phyloP scores from a whole-genome alignment of 2,797 vertebrate species.

The Gymnoscopelus microlampas region DNA sequence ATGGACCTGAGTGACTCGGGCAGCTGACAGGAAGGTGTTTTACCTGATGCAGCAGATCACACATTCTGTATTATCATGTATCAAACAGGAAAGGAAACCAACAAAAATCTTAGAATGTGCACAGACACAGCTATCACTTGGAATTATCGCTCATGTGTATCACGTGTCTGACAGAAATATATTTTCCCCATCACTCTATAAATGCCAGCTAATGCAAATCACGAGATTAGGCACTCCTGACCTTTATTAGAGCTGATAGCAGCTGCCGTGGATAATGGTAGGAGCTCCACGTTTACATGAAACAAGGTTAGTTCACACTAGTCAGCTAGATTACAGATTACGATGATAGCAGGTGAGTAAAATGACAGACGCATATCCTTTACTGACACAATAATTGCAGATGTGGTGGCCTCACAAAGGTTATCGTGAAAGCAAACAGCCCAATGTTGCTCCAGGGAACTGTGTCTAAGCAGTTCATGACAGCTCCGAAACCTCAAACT shows the following conservation, averaged over 20 bases:
- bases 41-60: conserved; percentile 4
- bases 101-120: conserved; percentile 32
- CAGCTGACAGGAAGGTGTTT: neutral
- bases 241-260: conserved; percentile 74
- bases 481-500: conserved; percentile 17
- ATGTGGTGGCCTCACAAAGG: conserved; percentile 58
- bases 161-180: conserved; percentile 38
- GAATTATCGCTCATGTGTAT: conserved; percentile 23
- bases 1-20: neutral
- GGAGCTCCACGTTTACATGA: conserved; percentile 55
- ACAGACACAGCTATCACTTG: conserved; percentile 28
- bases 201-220: conserved; percentile 73
- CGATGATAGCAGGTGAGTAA: conserved; percentile 60
- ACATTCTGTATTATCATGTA: conserved; percentile 5
- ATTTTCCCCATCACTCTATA: conserved; percentile 59
- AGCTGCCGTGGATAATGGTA: conserved; percentile 52
- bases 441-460: conserved; percentile 52
- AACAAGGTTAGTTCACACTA: conserved; percentile 54
- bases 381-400: conserved; percentile 66
- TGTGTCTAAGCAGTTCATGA: conserved; percentile 5
- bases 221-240: conserved; percentile 68
- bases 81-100: neutral
- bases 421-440: conserved; percentile 46
- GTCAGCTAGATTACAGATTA: conserved; percentile 64
- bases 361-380: conserved; percentile 57